Percentiles rank a stretch among this genome's conserved stretches.
Evolutionary conservation across 2,797 vertebrate species (phyloP).

Genomic region (Siniperca obscura): DNA sequence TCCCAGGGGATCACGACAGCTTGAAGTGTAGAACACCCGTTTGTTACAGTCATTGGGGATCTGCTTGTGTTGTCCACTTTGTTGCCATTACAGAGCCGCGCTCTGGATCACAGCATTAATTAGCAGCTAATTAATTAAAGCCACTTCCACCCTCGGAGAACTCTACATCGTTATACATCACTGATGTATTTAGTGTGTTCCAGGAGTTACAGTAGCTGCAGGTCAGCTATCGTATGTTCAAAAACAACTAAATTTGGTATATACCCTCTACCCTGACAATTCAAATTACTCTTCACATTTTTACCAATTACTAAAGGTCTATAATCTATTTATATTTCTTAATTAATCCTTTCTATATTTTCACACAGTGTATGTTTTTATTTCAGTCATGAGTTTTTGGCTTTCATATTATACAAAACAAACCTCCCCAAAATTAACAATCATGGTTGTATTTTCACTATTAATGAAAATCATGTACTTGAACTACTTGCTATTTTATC

Average conservation of each 20-base stretch:
- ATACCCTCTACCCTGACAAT: background rate
- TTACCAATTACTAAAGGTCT: background rate
- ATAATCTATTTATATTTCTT: background rate
- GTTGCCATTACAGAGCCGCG: background rate
- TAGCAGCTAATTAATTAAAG: constrained; percentile 45
- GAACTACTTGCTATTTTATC: too few relatives aligned
- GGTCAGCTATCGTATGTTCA: background rate
- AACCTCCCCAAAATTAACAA: background rate
- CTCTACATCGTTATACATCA: constrained; percentile 26
- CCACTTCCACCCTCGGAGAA: constrained; percentile 13
- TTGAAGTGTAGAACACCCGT: background rate
- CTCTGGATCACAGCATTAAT: constrained; percentile 39
- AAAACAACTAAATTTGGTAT: background rate
- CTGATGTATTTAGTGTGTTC: constrained; percentile 28
- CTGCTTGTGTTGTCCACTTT: constrained; percentile 32
- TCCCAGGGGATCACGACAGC: background rate
- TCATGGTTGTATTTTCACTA: background rate
- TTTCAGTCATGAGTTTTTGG: background rate
- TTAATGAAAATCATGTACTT: background rate
- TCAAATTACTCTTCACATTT: background rate
- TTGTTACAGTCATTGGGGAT: constrained; percentile 11
- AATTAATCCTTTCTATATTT: background rate
- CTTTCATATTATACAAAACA: background rate
- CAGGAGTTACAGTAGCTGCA: background rate
- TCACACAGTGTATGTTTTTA: background rate